Evolutionary conservation across 2,888 invertebrate genomes (phyloP).

Genomic region (Eustalomyia histrio): DNA sequence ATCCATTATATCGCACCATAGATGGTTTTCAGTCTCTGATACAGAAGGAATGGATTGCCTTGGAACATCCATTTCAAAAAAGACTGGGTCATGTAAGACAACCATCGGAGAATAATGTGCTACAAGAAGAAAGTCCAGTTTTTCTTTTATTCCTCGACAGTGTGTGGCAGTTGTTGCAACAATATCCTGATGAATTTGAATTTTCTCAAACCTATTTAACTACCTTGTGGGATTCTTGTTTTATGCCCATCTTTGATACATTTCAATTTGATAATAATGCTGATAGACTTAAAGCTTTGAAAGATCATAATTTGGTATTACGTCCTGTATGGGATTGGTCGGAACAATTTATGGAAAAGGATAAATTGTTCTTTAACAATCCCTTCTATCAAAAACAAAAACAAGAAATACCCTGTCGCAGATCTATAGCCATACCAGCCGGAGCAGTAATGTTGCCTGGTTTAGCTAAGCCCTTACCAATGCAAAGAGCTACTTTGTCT

Average conservation of each 20-base stretch:
- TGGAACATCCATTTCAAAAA: conserved; percentile 91
- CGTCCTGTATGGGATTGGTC: conserved; percentile 95
- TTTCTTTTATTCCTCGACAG: conserved; percentile 96
- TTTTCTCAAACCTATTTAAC: conserved; percentile 96
- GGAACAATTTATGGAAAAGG: conserved; percentile 90
- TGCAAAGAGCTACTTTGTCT: conserved; percentile 73
- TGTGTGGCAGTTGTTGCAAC: conserved; percentile 93
- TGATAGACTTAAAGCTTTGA: conserved; percentile 85
- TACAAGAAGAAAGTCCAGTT: conserved; percentile 85
- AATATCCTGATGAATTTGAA: conserved; percentile 93
- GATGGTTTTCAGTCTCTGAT: conserved; percentile 93
- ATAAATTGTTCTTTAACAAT: conserved; percentile 90
- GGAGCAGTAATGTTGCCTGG: conserved; percentile 72
- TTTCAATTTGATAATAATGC: conserved; percentile 94
- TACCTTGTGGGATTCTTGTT: conserved; percentile 93
- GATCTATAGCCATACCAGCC: conserved; percentile 75
- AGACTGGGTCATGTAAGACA: conserved; percentile 84
- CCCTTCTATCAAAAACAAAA: conserved; percentile 84
- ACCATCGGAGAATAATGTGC: conserved; percentile 52
- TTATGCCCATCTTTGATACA: conserved; percentile 93
- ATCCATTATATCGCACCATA: conserved; percentile 90
- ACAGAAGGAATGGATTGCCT: conserved; percentile 96
- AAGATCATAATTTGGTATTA: conserved; percentile 81
- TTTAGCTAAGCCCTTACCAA: conserved; percentile 68
- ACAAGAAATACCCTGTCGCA: conserved; percentile 72